Conservation (phyloP, 2,888 invertebrate genomes). For the Drosophila barbarae region DNA sequence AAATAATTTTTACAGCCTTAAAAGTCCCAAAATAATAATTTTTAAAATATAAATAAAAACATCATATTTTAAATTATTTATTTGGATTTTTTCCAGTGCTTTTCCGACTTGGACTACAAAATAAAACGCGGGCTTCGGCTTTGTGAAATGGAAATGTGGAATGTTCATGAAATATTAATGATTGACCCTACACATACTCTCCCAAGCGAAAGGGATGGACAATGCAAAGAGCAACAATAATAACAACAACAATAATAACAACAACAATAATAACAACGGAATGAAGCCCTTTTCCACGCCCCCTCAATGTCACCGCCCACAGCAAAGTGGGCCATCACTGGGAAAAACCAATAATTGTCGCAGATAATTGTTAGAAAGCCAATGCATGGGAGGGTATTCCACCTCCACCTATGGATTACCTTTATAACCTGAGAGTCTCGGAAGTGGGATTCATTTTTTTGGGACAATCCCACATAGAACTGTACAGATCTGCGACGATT, state of each 20-base stretch:
- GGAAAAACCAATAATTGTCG: conserved; percentile 47
- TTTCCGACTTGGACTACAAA: conserved; percentile 9
- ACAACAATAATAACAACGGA: conserved; percentile 31
- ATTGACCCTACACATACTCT: conserved; percentile 49
- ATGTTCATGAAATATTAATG: conserved; percentile 78
- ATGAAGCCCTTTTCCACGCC: conserved; percentile 46
- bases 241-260: conserved; percentile 45
- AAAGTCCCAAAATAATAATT: background rate
- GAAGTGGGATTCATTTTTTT: background rate
- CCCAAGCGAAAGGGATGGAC: conserved; percentile 26
- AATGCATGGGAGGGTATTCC: conserved; percentile 2
- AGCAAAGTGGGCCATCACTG: conserved; percentile 32
- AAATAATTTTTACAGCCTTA: too few species aligned
- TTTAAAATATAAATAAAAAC: background rate
- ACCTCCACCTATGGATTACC: background rate
- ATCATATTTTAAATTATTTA: background rate
- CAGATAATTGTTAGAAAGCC: conserved; percentile 47
- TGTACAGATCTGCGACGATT: background rate
- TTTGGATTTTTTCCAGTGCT: conserved; percentile 1
- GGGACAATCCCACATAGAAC: background rate
- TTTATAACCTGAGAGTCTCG: conserved; percentile 6
- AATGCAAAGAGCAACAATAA: conserved; percentile 37
- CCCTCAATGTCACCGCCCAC: conserved; percentile 68
- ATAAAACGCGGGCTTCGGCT: conserved; percentile 48
- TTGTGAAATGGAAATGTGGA: conserved; percentile 65